Conservation (phyloP, 2,113 vertebrate species). For the Gracilinanus agilis region DNA sequence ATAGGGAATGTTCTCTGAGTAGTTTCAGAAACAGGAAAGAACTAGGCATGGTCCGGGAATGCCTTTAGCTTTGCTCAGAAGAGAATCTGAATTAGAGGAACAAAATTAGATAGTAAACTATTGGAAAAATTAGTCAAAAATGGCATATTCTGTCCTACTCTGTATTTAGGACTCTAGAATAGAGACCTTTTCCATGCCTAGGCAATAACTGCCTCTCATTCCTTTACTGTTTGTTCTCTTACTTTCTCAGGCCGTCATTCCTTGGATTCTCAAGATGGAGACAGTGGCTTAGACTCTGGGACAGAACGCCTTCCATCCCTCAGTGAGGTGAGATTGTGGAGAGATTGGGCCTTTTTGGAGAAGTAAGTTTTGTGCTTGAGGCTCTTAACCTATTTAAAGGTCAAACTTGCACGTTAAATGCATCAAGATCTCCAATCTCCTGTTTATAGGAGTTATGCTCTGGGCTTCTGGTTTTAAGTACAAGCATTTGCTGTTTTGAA, state of each 20-base stretch:
- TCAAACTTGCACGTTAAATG: background rate
- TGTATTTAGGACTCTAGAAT: background rate
- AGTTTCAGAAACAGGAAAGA: background rate
- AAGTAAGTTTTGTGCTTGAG: background rate
- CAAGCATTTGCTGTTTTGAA: background rate
- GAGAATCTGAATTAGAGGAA: too few relatives aligned
- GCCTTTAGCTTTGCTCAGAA: background rate
- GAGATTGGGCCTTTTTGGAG: rapidly evolving
- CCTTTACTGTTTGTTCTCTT: background rate
- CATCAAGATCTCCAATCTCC: background rate
- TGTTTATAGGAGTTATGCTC: rapidly evolving
- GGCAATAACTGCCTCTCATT: conserved; percentile 7
- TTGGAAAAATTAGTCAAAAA: background rate
- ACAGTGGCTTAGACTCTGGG: conserved; percentile 84
- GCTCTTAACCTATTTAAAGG: background rate
- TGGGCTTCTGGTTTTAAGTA: background rate
- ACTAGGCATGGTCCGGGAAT: background rate
- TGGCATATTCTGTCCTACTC: background rate
- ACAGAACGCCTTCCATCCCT: conserved; percentile 82
- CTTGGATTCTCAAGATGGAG: conserved; percentile 90
- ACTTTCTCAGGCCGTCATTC: conserved; percentile 86
- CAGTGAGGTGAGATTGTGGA: conserved; percentile 81
- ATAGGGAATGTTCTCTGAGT: background rate
- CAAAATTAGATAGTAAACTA: background rate
- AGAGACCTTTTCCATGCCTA: background rate